phyloP scores from a whole-genome alignment of 2,888 invertebrate species.

The Synergus laeviventris region DNA sequence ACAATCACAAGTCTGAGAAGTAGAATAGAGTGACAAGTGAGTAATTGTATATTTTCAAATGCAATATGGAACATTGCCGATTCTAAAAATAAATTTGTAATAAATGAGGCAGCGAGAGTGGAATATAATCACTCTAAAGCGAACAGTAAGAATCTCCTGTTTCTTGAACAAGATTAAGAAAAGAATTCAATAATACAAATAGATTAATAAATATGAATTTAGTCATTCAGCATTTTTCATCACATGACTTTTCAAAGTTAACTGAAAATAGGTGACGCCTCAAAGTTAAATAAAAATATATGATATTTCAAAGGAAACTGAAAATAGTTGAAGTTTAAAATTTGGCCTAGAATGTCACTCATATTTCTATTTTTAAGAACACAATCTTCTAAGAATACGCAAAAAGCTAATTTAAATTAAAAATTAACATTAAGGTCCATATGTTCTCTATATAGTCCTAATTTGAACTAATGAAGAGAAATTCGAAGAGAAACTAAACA shows the following conservation, averaged over 20 bases:
- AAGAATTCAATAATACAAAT: background rate
- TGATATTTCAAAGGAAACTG: background rate
- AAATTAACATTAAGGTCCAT: background rate
- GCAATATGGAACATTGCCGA: constrained; percentile 48
- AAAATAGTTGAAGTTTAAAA: background rate
- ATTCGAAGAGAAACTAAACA: background rate
- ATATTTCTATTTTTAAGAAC: background rate
- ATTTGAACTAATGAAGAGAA: background rate
- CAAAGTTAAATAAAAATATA: background rate
- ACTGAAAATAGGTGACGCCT: background rate
- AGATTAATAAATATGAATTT: background rate
- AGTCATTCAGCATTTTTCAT: background rate
- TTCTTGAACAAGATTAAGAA: background rate
- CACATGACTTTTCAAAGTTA: background rate
- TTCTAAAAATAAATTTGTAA: constrained; percentile 49
- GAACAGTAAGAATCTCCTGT: background rate
- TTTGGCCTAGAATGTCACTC: background rate
- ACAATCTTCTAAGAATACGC: background rate
- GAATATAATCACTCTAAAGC: background rate
- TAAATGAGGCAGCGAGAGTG: constrained; percentile 26
- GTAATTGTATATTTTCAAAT: constrained; percentile 44
- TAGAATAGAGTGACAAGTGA: constrained; percentile 30
- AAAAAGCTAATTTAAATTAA: background rate
- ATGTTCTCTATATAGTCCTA: background rate
- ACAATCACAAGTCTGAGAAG: constrained; percentile 38